Percentiles rank a stretch among this genome's conserved stretches.
These are phyloP conservation scores for Anabacerthia variegaticeps DNA, from an alignment of 2,797 vertebrate genomes.

Conservation along the genomic window DNA sequence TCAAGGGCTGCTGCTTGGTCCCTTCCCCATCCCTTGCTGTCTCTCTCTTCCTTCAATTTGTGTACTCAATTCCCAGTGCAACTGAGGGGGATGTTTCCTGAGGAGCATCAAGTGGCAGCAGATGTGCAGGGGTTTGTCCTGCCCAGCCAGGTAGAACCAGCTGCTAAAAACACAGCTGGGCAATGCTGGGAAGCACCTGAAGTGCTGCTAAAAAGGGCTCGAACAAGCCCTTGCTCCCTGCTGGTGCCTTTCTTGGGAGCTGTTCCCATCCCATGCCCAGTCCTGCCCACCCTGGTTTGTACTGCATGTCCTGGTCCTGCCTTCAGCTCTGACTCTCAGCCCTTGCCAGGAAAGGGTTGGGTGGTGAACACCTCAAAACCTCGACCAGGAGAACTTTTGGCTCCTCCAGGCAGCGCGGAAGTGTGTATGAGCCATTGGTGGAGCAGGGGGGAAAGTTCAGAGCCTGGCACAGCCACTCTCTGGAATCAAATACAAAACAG, in stretches of 20 bases:
- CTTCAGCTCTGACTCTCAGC: too few relatives aligned
- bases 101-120: not conserved
- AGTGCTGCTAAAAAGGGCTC: not conserved
- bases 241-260: not conserved
- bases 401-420: too few relatives aligned
- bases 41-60: not conserved
- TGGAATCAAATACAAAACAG: too few relatives aligned
- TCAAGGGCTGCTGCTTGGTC: not conserved
- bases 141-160: not conserved
- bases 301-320: too few relatives aligned
- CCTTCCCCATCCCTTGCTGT: not conserved
- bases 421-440: too few relatives aligned
- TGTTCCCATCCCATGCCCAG: not conserved
- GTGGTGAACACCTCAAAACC: too few relatives aligned
- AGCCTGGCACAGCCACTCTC: too few relatives aligned
- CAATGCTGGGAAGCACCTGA: not conserved
- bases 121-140: not conserved
- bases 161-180: not conserved
- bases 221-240: not conserved
- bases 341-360: too few relatives aligned
- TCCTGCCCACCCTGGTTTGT: too few relatives aligned
- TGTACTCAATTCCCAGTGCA: accelerated
- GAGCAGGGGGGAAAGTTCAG: too few relatives aligned
- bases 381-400: too few relatives aligned
- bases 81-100: not conserved